A percentile compares a stretch with the other conserved stretches of the same genome.
phyloP scores from a whole-genome alignment of 1,140 invertebrate genomes.

The Callitettix versicolor region DNA sequence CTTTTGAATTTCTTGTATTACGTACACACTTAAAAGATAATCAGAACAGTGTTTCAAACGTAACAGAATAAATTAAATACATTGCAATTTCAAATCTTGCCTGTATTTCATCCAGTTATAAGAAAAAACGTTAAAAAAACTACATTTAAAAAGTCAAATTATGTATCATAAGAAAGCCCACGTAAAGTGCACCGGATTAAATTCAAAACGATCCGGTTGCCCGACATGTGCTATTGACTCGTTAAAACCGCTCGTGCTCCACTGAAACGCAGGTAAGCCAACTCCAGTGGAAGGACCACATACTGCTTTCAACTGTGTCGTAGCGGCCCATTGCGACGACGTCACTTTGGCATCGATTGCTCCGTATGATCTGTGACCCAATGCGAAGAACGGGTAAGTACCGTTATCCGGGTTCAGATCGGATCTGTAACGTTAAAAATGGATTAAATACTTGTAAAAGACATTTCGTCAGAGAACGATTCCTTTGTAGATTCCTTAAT shows the following conservation, averaged over 20 bases:
- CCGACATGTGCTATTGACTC: slow-evolving; percentile 50
- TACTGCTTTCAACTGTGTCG: not conserved
- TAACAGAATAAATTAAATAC: no score
- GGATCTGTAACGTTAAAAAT: slow-evolving; percentile 32
- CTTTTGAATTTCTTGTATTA: no score
- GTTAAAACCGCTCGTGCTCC: slow-evolving; percentile 53
- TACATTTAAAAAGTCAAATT: no score
- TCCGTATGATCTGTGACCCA: slow-evolving; percentile 54
- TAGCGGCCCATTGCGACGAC: slow-evolving; percentile 9
- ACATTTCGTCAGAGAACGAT: slow-evolving; percentile 25
- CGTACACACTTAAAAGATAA: no score
- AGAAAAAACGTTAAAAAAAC: no score
- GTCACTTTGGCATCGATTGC: slow-evolving; percentile 54
- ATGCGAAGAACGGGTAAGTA: slow-evolving; percentile 48
- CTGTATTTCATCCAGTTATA: no score
- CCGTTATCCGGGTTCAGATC: slow-evolving; percentile 59
- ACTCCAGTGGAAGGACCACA: not conserved
- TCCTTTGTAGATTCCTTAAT: no score
- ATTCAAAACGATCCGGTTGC: slow-evolving; percentile 46
- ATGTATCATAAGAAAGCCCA: no score
- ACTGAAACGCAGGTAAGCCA: slow-evolving; percentile 46
- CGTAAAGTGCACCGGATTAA: no score
- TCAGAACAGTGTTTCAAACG: no score
- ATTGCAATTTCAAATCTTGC: no score
- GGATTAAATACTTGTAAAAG: not conserved